phyloP scores from a whole-genome alignment of 2,888 invertebrate species.

The Latrodectus hesperus region DNA sequence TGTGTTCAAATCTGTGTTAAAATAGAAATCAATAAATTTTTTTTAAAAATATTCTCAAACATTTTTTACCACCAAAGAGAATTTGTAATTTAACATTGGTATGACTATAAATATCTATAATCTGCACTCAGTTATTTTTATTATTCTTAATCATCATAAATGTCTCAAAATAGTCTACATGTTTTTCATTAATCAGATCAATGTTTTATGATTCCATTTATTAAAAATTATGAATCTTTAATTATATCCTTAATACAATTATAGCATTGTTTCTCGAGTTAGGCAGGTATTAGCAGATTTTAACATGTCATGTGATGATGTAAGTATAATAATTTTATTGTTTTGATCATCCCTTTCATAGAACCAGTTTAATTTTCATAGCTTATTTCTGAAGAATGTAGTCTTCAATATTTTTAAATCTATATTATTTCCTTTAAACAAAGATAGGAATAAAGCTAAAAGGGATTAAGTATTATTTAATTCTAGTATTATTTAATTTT shows the following conservation, averaged over 20 bases:
- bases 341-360: neutral
- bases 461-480: neutral
- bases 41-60: neutral
- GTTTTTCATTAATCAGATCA: no score
- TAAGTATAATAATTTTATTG: slow-evolving; percentile 72
- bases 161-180: no score
- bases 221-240: neutral
- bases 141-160: no score
- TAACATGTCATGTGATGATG: slow-evolving; percentile 98
- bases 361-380: neutral
- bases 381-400: neutral
- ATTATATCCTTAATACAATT: slow-evolving; percentile 8
- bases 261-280: slow-evolving; percentile 88
- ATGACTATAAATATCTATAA: no score
- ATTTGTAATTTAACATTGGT: neutral
- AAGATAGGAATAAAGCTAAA: neutral
- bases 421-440: neutral
- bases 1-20: no score
- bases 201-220: no score
- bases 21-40: neutral
- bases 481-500: no score
- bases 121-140: no score
- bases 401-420: neutral
- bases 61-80: neutral
- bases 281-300: slow-evolving; percentile 93